Percentiles rank a stretch among this genome's conserved stretches.
phyloP scores from a whole-genome alignment of 2,113 vertebrate species.

The Pedionomus torquatus region DNA sequence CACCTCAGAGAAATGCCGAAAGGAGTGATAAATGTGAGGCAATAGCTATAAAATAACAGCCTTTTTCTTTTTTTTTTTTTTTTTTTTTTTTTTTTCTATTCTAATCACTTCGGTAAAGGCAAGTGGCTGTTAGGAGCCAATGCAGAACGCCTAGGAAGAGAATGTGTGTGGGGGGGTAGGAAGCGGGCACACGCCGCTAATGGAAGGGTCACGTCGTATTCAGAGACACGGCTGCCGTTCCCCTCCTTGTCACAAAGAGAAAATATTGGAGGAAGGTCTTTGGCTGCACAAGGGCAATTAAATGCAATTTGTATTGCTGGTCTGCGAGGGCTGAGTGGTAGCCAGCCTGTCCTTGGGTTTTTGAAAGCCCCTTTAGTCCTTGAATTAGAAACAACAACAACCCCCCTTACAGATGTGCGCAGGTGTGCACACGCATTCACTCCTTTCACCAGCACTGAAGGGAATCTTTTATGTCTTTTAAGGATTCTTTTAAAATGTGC shows the following conservation, averaged over 20 bases:
- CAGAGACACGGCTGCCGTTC: background rate
- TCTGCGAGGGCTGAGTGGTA: background rate
- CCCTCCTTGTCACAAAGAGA: background rate
- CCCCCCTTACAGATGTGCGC: fast-evolving
- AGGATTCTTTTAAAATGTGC: background rate
- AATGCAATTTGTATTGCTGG: background rate
- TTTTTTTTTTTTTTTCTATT: too few relatives aligned
- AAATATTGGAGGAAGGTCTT: background rate
- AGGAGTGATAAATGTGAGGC: background rate
- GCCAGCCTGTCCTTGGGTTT: background rate
- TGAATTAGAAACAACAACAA: background rate
- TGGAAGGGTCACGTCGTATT: background rate
- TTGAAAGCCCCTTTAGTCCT: background rate
- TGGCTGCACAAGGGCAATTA: background rate
- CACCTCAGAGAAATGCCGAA: background rate
- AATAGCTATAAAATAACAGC: background rate
- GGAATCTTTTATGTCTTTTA: background rate
- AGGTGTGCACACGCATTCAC: fast-evolving
- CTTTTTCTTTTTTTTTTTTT: too few relatives aligned
- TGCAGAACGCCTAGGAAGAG: background rate
- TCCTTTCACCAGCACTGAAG: background rate
- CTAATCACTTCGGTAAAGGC: background rate
- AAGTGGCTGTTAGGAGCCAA: background rate
- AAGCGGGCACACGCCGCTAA: background rate
- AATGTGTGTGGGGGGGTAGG: background rate